Evolutionary conservation across 2,888 invertebrate species (phyloP), one percentile per base, ranked within the genome.

Genomic region (Anodontia alba): DNA sequence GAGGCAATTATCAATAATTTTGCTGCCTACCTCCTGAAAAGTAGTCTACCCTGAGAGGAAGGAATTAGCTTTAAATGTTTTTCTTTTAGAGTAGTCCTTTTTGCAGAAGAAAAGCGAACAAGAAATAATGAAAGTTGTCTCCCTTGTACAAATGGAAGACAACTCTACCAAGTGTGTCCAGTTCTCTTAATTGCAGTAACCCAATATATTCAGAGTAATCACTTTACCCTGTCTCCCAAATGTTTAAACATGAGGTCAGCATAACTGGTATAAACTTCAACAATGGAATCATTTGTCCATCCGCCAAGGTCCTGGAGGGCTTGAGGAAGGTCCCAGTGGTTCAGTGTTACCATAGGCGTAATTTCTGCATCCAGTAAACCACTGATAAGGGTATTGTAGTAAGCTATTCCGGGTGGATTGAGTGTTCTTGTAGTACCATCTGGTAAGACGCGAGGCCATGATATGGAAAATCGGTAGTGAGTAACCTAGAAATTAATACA

Each of bases 381-480:
- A 89, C 97, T 95, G 76, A 98, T 96, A 68, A 98, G 94, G 86
- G 96, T 96, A 90, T 96, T 96, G 93, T 98, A 98, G 94, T 97
- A 97, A 76, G 96, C 95, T 20, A 98, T 95, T 31, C 97, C 98
- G 7, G 96, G 95, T 57, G 95, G 94, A 91, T 97, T 98, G 29
- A 97, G 62, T 12, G 54, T 29, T n/a, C 78, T 76, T 0, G 54
- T 73, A 1, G 90, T 91, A 1, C 93, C 97, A 20, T 95, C 96
- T 0, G 97, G 97, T 84, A 97, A 94, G 72, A 98, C 95, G 71
- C 97, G 95, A 0, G 97, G 94, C 97, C 97, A 98, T 0, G 97
- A 96, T 36, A 95, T 87, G 0, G 95, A 95, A 84, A 95, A 95
- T 20, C 95, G 92, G 78, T 94, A 94, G 76, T 92, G 91, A 12